phyloP scores from a whole-genome alignment of 2,888 invertebrate genomes.

The Athetis lepigone region DNA sequence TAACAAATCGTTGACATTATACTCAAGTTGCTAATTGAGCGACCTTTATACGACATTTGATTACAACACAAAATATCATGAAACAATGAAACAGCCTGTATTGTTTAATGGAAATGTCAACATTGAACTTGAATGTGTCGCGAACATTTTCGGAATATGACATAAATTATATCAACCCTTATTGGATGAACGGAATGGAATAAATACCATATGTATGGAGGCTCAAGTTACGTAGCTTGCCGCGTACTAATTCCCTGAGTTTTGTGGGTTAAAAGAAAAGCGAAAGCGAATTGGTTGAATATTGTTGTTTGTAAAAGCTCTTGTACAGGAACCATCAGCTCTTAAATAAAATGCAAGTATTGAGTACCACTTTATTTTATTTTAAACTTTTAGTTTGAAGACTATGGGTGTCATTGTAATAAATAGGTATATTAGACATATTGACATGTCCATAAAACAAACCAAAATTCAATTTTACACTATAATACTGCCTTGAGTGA shows the following conservation, averaged over 20 bases:
- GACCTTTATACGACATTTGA: constrained; percentile 76
- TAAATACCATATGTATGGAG: constrained; percentile 88
- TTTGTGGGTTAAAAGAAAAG: constrained; percentile 60
- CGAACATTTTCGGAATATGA: constrained; percentile 84
- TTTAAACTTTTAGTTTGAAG: too few relatives aligned
- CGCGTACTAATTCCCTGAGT: constrained; percentile 79
- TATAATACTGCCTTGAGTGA: too few relatives aligned
- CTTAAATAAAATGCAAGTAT: too few relatives aligned
- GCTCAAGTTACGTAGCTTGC: constrained; percentile 84
- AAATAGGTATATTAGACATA: too few relatives aligned
- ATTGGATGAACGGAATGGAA: constrained; percentile 82
- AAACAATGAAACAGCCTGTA: constrained; percentile 83
- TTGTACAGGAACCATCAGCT: too few relatives aligned
- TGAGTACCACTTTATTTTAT: too few relatives aligned
- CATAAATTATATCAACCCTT: constrained; percentile 88
- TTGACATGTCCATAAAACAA: too few relatives aligned
- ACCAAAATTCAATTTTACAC: too few relatives aligned
- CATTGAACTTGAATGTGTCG: constrained; percentile 81
- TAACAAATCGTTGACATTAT: constrained; percentile 71
- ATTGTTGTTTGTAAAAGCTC: neutral
- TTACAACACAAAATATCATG: constrained; percentile 72
- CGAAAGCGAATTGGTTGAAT: constrained; percentile 40
- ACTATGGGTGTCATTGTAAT: too few relatives aligned
- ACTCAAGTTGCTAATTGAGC: constrained; percentile 65
- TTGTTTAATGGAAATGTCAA: constrained; percentile 86